These are phyloP conservation scores for Papilio glaucus DNA, from an alignment of 1,140 invertebrate species.

Conservation along the genomic window DNA sequence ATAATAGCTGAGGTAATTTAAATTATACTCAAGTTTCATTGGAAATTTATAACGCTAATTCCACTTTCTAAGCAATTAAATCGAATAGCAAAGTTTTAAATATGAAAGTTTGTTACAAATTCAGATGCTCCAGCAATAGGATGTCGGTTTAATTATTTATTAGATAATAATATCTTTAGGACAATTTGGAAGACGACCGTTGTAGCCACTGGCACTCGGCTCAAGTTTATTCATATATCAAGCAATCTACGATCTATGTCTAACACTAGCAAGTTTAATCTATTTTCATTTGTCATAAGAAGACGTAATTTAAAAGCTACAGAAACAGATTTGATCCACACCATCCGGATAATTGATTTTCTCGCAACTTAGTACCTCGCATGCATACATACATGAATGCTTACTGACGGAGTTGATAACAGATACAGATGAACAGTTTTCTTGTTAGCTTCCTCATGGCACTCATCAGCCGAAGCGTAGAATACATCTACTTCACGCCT, in stretches of 20 bases:
- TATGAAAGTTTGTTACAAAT: slow-evolving; percentile 20
- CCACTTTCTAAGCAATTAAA: slow-evolving; percentile 18
- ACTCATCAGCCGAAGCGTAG: too few relatives aligned
- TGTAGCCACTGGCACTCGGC: background rate
- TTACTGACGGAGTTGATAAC: too few relatives aligned
- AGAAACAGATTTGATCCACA: too few relatives aligned
- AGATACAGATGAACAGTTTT: too few relatives aligned
- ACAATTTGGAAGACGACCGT: background rate
- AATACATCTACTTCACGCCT: too few relatives aligned
- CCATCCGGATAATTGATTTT: too few relatives aligned
- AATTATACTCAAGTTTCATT: slow-evolving; percentile 14
- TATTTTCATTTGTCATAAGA: background rate
- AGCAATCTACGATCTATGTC: too few relatives aligned
- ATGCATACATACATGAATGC: too few relatives aligned
- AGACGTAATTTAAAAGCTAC: background rate
- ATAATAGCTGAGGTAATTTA: slow-evolving; percentile 6
- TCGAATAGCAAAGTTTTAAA: slow-evolving; percentile 19
- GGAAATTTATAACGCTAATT: slow-evolving; percentile 18
- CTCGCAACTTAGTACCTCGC: too few relatives aligned
- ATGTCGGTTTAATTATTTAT: slow-evolving; percentile 6
- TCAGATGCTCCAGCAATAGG: background rate
- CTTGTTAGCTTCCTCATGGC: too few relatives aligned
- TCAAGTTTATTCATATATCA: too few relatives aligned
- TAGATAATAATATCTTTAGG: background rate
- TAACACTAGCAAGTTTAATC: background rate